Base-by-base conservation (phyloP, 2,888 invertebrate species). In the Keiferia lycopersicella region DNA sequence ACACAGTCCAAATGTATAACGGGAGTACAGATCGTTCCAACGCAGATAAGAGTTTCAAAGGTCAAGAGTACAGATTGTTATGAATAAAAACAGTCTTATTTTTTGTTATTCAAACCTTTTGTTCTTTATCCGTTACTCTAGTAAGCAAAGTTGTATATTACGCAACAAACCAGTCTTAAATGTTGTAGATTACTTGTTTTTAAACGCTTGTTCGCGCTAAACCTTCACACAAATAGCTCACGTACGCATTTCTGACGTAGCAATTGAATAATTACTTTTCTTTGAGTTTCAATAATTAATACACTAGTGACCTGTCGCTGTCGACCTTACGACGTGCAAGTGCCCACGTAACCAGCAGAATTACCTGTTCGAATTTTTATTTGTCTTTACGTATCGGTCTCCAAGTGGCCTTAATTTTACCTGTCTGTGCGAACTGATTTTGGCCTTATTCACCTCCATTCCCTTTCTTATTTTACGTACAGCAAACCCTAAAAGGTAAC, bases 221-320 rank as follows among this genome's bases (percentile, higher is more conserved):
- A 45, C n/a, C 45, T 45, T 45, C n/a, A n/a, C 45, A 6, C n/a
- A n/a, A 16, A 16, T 45, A n/a, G 45, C 45, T 45, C 45, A 45
- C 51, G 18, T 51, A 22, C 20, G 34, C 26, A 14, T 34, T 59
- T 39, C 22, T 62, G 30, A 45, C 51, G 20, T 30, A 50, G 30
- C 11, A 30, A 1, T n/a, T 62, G n/a, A 34, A 59, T 59, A 59
- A 39, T 30, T 56, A 30, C 30, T 56, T 56, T 56, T 56, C 56
- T 56, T 56, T 34, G 16, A 56, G 34, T 34, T 56, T 56, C 6
- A 34, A 34, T 34, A 34, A 56, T 56, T 34, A 56, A 56, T 34
- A 56, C 16, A 16, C 56, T 56, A 8, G 12, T 34, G 56, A 56
- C 56, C 56, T 16, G 34, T 34, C 20, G 45, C 56, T 16, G 34